Evolutionary conservation across 2,113 vertebrate genomes (phyloP).

Genomic region (Zonotrichia leucophrys): DNA sequence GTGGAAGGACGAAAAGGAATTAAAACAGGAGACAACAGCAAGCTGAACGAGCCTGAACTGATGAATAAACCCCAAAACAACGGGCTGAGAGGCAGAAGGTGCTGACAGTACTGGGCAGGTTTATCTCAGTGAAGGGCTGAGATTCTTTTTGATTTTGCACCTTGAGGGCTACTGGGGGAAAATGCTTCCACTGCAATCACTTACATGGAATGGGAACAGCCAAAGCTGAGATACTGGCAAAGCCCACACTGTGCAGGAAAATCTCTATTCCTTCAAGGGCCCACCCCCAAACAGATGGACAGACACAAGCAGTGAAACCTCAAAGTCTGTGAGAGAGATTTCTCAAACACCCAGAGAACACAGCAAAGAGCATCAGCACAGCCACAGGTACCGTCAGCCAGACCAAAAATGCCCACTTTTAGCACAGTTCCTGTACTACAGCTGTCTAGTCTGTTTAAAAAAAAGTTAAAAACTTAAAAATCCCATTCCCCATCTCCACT

Average conservation of each 20-base stretch:
- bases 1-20: not conserved
- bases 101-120: not conserved
- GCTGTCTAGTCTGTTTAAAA: not conserved
- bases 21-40: not conserved
- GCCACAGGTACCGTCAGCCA: not conserved
- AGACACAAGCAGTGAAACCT: accelerated
- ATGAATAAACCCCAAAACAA: not conserved
- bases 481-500: not conserved
- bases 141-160: not conserved
- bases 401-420: no score
- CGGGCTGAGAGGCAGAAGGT: not conserved
- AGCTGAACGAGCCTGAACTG: not conserved
- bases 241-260: not conserved
- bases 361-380: not conserved
- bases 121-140: not conserved
- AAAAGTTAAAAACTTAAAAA: no score
- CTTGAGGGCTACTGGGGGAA: not conserved
- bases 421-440: not conserved
- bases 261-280: accelerated
- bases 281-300: not conserved
- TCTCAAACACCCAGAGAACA: not conserved
- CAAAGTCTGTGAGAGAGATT: not conserved
- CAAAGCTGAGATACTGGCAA: not conserved
- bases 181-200: not conserved
- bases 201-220: not conserved